Base-by-base conservation (phyloP, 1,140 invertebrate species). In the Leptinotarsa lineolata region DNA sequence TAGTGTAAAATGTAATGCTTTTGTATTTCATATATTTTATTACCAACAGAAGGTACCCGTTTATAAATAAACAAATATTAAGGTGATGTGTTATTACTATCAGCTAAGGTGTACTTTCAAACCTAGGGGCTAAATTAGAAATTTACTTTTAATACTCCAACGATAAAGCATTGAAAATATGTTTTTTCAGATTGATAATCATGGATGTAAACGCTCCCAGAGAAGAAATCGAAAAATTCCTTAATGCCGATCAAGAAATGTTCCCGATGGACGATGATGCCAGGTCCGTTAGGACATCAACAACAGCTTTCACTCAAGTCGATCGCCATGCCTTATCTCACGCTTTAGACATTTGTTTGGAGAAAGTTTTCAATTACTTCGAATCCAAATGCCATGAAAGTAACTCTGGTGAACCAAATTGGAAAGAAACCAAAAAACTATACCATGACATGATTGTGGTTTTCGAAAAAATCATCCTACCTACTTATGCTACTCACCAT, bases 391-490 rank as follows among this genome's bases (percentile, higher is more conserved):
- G 88, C 78, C 80, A 86, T 44, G 67, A 79, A 68, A 58, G 83
- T 8, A 79, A 72, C 30, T 79, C 80, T 72, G 75, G 86, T 11
- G 80, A 87, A 46, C 78, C 86, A 63, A 82, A 86, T 72, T 84
- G 81, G 60, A 74, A 86, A 15, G 86, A 82, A 80, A 83, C 79
- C n/a, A 83, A 83, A 79, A 71, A 71, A 72, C 84, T 86, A 16
- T 88, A 88, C 72, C 80, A 84, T 5, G 85, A 87, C 84, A 83
- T 87, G 70, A 76, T 92, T n/a, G 80, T 84, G 58, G 85, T 89
- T 22, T 96, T 95, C 84, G 91, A 95, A 74, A 87, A 88, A 77
- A 83, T 92, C 59, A 89, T 95, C 71, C 83, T 96, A 67, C 89
- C 90, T 3, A 94, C 92, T 13, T 89, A 93, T 80, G 90, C 88